Evolutionary conservation across 2,888 invertebrate genomes (phyloP), one percentile per base, ranked within the genome.

Genomic region (Toxonevra muliebris): DNA sequence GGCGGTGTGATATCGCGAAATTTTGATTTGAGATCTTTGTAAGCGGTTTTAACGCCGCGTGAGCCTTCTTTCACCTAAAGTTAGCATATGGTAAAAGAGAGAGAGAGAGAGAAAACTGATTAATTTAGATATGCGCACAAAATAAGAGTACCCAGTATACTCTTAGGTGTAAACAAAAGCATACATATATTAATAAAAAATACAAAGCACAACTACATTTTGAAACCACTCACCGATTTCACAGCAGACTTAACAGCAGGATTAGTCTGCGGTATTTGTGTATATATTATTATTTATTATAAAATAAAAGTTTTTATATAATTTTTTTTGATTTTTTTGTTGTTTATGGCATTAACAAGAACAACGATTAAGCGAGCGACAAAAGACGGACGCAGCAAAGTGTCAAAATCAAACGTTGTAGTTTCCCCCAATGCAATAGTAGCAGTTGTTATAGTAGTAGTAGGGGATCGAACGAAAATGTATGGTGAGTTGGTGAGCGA

Each of bases 161-260:
- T 64, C 57, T 64, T 1, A 40, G 48, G 48, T 57, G 41, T 57
- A 53, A 9, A 59, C 42, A 42, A 59, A 15, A 59, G n/a, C 54
- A 19, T 54, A 12, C 10, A 53, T 10, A 53, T 12, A 19, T 17
- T 17, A 54, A 54, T n/a, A 2, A 54, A 20, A 54, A 54, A 54
- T 12, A 17, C 15, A 12, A 48, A 48, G 48, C 12, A 12, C 4
- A 48, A n/a, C 15, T 48, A n/a, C 48, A 19, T 20, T 30, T 54
- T 19, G 17, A 61, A 69, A 76, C 81, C 84, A 92, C 93, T 94
- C 90, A 96, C 96, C 88, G 94, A 92, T 89, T 95, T 94, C 69
- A 96, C 95, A 81, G 96, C 96, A 85, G 93, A 93, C 88, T 94
- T 95, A 86, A 96, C 91, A 81, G 95, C 95, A 80, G 96, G 96